Evolutionary conservation across 2,113 vertebrate genomes (phyloP).

Genomic region (Urocolius indicus): DNA sequence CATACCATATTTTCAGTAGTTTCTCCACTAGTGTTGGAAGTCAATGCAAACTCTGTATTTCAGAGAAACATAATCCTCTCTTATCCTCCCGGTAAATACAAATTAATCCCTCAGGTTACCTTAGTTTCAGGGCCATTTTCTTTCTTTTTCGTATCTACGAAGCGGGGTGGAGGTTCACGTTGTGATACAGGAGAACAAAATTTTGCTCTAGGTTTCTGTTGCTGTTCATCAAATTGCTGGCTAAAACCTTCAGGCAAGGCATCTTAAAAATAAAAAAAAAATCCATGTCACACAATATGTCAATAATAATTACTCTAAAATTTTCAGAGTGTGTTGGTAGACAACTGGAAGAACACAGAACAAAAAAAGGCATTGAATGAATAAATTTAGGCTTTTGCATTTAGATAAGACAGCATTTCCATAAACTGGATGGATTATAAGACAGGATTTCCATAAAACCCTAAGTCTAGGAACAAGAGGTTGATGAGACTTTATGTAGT

Average conservation of each 20-base stretch:
- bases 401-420: background rate
- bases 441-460: background rate
- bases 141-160: conserved; percentile 55
- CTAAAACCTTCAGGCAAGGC: conserved; percentile 95
- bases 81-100: background rate
- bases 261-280: conserved; percentile 76
- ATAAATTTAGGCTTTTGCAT: background rate
- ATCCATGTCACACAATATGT: background rate
- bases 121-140: conserved; percentile 67
- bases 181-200: conserved; percentile 79
- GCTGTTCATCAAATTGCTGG: conserved; percentile 93
- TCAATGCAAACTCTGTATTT: background rate
- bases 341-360: background rate
- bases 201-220: conserved; percentile 83
- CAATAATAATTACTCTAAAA: background rate
- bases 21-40: background rate
- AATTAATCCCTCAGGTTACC: conserved; percentile 67
- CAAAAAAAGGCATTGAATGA: background rate
- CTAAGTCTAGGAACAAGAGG: background rate
- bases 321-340: background rate
- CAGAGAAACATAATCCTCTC: background rate
- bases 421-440: too few species aligned
- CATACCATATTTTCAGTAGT: background rate
- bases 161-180: background rate
- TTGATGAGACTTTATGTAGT: background rate